These are phyloP conservation scores for Trachelus tabidus DNA, from an alignment of 2,888 invertebrate genomes.

Conservation along the genomic window DNA sequence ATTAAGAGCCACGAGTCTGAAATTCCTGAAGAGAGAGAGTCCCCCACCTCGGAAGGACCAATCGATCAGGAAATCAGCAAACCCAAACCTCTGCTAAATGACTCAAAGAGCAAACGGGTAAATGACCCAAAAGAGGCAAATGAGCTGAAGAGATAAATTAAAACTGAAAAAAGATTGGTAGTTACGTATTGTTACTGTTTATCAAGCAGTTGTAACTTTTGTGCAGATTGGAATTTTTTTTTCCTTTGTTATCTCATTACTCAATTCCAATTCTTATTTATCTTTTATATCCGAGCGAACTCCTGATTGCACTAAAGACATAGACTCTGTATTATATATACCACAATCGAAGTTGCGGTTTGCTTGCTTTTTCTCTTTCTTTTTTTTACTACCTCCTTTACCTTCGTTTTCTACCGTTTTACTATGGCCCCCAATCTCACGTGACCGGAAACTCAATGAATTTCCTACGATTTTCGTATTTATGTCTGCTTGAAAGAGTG, in stretches of 20 bases:
- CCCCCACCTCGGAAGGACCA: neutral
- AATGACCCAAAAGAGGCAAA: neutral
- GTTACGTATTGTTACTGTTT: neutral
- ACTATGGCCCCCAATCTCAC: neutral
- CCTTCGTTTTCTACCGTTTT: neutral
- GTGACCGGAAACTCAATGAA: conserved; percentile 1
- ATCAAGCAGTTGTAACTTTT: neutral
- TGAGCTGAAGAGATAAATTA: neutral
- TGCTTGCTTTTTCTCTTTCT: neutral
- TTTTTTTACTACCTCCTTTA: neutral
- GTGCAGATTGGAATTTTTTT: neutral
- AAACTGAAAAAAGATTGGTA: neutral
- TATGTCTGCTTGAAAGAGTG: neutral
- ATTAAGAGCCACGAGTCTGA: neutral
- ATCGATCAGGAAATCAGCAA: neutral
- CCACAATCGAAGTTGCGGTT: neutral
- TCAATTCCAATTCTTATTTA: neutral
- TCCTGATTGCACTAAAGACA: neutral
- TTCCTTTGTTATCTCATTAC: neutral
- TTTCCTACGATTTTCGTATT: neutral
- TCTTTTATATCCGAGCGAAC: neutral
- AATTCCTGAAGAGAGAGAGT: neutral
- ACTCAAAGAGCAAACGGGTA: neutral
- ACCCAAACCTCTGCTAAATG: neutral
- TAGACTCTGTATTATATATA: neutral